These are phyloP conservation scores for Trichogramma pretiosum DNA, from an alignment of 1,140 invertebrate genomes.

Conservation along the genomic window DNA sequence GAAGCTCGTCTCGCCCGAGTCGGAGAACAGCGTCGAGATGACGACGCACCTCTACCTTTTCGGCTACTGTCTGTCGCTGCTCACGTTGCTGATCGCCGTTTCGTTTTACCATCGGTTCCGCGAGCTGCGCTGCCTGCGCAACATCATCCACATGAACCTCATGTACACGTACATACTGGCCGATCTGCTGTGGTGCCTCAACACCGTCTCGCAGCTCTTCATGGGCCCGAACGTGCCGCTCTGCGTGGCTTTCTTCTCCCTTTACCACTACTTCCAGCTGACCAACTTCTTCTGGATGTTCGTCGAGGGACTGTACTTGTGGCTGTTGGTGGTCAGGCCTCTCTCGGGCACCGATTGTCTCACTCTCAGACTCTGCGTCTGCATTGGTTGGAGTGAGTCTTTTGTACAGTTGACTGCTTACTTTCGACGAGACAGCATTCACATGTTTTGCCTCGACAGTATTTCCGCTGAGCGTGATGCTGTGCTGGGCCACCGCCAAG, in stretches of 20 bases:
- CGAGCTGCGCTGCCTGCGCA: slow-evolving; percentile 47
- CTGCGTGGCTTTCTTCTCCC: slow-evolving; percentile 63
- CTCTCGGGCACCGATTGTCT: slow-evolving; percentile 88
- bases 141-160: not conserved
- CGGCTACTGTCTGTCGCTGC: slow-evolving; percentile 68
- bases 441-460: no score
- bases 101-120: slow-evolving; percentile 77
- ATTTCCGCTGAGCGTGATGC: slow-evolving; percentile 57
- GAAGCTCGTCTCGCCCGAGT: slow-evolving; percentile 26
- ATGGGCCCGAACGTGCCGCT: slow-evolving; percentile 55
- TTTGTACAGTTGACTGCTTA: no score
- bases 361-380: slow-evolving; percentile 70
- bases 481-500: slow-evolving; percentile 60
- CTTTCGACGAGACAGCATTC: no score
- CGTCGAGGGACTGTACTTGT: slow-evolving; percentile 89
- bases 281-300: slow-evolving; percentile 99
- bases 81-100: slow-evolving; percentile 65
- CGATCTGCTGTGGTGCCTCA: no score
- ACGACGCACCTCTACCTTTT: slow-evolving; percentile 62
- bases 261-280: slow-evolving; percentile 82
- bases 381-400: slow-evolving; percentile 93
- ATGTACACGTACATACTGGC: no score
- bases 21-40: slow-evolving; percentile 45
- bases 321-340: slow-evolving; percentile 86
- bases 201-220: no score